Evolutionary conservation across 2,797 vertebrate species (phyloP), one percentile per base, ranked within the genome.

Genomic region (Chaetophractus vellerosus): DNA sequence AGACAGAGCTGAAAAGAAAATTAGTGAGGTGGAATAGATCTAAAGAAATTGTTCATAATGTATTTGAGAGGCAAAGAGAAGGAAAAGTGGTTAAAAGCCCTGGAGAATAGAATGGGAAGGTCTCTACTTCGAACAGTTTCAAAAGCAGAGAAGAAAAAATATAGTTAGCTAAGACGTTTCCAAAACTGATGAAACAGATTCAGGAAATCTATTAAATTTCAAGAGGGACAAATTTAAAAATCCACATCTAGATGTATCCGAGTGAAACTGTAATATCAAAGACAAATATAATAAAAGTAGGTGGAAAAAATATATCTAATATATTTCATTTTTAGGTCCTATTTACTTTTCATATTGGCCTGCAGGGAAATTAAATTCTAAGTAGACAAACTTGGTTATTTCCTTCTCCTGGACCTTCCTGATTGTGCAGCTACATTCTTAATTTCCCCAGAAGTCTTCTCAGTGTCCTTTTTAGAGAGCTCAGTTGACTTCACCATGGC

Each of bases 21-120:
- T 86, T 64, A 94, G 63, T 79, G 50, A 95, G 9, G 7, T 82
- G 63, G 66, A 91, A 94, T 52, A 92, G 82, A 85, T 91, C n/a
- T 82, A 88, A 88, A 64, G 72, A 85, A 92, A 92, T 19, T 52
- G 57, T 69, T 84, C 28, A 50, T 72, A 88, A 88, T 81, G 26
- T 23, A 61, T 19, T 71, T 55, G 41, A 68, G 81, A 95, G 31
- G 59, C 38, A 82, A 91, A 91, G 57, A 55, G 31, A 61, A 33
- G 24, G n/a, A 75, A 76, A 90, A 84, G 45, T n/a, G 21, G 2
- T 19, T 55, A 86, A 36, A 9, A 87, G 11, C 50, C 10, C 4
- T 31, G 16, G 36, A 69, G 52, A 18, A 28, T 10, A 76, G 71
- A 52, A 26, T 18, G 69, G 61, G n/a, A 57, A 57, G 38, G 6